A percentile compares a stretch with the other conserved stretches of the same genome.
Conservation (phyloP, 2,113 vertebrate genomes). For the Otus sunia region DNA sequence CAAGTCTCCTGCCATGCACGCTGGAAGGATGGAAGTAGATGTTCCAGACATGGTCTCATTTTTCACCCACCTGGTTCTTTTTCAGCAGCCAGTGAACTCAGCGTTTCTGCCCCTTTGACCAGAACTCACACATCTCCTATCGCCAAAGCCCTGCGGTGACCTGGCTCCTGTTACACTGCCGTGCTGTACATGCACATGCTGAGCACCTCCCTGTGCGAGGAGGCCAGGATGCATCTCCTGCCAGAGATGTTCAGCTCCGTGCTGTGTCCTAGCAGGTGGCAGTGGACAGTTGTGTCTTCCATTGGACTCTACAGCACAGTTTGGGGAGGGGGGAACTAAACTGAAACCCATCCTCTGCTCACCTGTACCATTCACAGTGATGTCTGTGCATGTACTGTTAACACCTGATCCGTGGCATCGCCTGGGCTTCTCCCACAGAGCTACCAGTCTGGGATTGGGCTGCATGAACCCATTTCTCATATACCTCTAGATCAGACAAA, state of each 20-base stretch:
- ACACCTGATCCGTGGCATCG: accelerated
- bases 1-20: not conserved
- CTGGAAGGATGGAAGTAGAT: not conserved
- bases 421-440: not conserved
- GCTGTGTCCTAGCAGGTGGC: accelerated
- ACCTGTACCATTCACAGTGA: not conserved
- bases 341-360: not conserved
- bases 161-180: not conserved
- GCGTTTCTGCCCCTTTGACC: not conserved
- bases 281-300: not conserved
- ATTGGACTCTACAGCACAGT: not conserved
- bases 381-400: not conserved
- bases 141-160: not conserved
- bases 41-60: not conserved
- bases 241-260: not conserved
- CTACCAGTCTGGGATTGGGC: not conserved
- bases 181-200: not conserved
- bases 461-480: not conserved
- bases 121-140: not conserved
- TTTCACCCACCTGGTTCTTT: not conserved
- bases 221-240: not conserved
- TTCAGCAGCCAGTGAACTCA: not conserved
- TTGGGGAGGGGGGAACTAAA: not conserved
- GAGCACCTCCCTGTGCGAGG: not conserved
- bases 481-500: not conserved